Evolutionary conservation across 1,140 invertebrate species (phyloP).

Genomic region (Hycleus phaleratus): DNA sequence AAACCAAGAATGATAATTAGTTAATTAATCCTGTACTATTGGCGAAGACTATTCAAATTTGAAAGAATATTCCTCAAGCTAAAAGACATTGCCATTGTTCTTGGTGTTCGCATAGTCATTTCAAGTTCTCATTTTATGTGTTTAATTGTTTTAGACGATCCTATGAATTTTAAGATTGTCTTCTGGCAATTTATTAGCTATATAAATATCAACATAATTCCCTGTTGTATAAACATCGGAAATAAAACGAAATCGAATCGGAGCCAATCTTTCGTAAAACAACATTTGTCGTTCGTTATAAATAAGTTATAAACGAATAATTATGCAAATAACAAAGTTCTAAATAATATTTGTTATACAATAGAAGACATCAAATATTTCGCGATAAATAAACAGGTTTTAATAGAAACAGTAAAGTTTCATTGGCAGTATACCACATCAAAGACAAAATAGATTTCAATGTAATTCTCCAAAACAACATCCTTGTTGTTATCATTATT

Average conservation of each 20-base stretch:
- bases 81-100: no score
- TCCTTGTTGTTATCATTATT: no score
- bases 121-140: constrained; percentile 8
- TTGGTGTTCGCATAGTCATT: neutral
- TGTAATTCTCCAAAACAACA: constrained; percentile 9
- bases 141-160: constrained; percentile 6
- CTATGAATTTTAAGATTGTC: constrained; percentile 8
- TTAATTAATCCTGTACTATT: constrained; percentile 11
- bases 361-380: neutral
- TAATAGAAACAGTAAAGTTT: constrained; percentile 4
- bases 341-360: no score
- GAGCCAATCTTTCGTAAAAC: no score
- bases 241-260: no score
- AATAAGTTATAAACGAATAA: no score
- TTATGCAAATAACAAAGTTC: no score
- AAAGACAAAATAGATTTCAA: constrained; percentile 7
- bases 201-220: no score
- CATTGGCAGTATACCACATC: constrained; percentile 5
- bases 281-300: no score
- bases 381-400: constrained; percentile 10
- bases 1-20: constrained; percentile 1
- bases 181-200: neutral
- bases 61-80: no score
- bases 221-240: no score
- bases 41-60: neutral